phyloP scores from a whole-genome alignment of 2,888 invertebrate genomes.

The Clivina fossor region DNA sequence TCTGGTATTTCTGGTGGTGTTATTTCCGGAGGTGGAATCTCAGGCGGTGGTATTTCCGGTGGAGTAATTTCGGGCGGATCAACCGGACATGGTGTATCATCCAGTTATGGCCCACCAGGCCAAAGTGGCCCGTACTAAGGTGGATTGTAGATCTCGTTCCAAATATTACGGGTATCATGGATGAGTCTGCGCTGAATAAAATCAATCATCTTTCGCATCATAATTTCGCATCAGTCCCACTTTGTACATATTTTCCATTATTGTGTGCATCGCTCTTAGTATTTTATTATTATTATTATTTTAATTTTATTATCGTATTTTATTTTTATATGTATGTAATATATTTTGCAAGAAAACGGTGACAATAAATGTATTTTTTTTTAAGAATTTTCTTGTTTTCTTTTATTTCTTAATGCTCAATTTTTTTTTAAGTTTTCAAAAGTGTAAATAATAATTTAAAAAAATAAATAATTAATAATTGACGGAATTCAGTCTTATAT shows the following conservation, averaged over 20 bases:
- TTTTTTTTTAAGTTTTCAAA: too few relatives aligned
- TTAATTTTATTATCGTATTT: conserved; percentile 42
- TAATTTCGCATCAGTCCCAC: conserved; percentile 27
- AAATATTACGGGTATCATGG: conserved; percentile 38
- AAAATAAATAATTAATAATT: too few relatives aligned
- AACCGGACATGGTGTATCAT: conserved; percentile 51
- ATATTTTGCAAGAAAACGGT: conserved; percentile 49
- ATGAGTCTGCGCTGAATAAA: too few relatives aligned
- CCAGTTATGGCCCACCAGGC: conserved; percentile 51
- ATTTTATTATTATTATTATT: conserved; percentile 41
- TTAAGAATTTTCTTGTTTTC: conserved; percentile 37
- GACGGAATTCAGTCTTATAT: too few relatives aligned
- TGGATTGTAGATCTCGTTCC: conserved; percentile 2
- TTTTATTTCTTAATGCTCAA: background rate
- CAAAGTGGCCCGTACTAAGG: conserved; percentile 50
- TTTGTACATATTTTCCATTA: conserved; percentile 46
- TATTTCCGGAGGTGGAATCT: background rate
- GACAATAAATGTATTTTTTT: conserved; percentile 52
- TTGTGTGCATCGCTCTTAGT: conserved; percentile 42
- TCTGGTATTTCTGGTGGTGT: conserved; percentile 34
- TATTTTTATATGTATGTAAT: conserved; percentile 42
- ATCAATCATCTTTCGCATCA: conserved; percentile 22
- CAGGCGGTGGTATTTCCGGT: background rate
- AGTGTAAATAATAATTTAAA: too few relatives aligned
- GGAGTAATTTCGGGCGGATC: background rate